Conservation (phyloP, 2,113 vertebrate species). For the Cygnus atratus region DNA sequence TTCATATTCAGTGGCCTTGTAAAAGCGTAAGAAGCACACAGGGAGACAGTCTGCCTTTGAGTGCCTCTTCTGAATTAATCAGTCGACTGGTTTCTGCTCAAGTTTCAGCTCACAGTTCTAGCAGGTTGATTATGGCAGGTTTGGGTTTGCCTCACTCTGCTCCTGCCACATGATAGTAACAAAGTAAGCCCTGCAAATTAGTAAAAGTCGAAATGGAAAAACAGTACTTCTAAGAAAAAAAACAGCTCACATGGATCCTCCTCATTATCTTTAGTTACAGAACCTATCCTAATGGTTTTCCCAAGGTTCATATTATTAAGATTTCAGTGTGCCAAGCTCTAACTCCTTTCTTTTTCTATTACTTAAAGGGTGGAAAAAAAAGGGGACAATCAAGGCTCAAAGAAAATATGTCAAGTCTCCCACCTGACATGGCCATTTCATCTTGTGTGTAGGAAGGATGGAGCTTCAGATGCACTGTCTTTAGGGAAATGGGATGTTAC, state of each 20-base stretch:
- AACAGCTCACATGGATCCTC: background rate
- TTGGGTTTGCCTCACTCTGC: background rate
- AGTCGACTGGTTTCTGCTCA: background rate
- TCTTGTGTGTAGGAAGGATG: background rate
- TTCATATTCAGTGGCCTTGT: background rate
- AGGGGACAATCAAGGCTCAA: background rate
- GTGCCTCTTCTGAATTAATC: background rate
- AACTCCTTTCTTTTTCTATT: background rate
- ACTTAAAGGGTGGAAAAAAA: background rate
- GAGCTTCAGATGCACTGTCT: background rate
- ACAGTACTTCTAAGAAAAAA: background rate
- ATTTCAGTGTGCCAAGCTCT: background rate
- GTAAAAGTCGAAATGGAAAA: background rate
- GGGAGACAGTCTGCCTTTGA: background rate
- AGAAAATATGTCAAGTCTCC: background rate
- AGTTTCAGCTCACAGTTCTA: background rate
- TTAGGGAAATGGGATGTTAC: background rate
- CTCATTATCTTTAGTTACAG: background rate
- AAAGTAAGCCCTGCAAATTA: background rate
- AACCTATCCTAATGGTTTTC: background rate
- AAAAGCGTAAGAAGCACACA: background rate
- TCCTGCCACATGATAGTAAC: background rate
- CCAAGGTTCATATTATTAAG: background rate
- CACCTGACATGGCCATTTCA: background rate
- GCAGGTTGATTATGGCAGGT: background rate